Evolutionary conservation across 2,797 vertebrate species (phyloP), one percentile per base, ranked within the genome.

Genomic region (Miichthys miiuy): DNA sequence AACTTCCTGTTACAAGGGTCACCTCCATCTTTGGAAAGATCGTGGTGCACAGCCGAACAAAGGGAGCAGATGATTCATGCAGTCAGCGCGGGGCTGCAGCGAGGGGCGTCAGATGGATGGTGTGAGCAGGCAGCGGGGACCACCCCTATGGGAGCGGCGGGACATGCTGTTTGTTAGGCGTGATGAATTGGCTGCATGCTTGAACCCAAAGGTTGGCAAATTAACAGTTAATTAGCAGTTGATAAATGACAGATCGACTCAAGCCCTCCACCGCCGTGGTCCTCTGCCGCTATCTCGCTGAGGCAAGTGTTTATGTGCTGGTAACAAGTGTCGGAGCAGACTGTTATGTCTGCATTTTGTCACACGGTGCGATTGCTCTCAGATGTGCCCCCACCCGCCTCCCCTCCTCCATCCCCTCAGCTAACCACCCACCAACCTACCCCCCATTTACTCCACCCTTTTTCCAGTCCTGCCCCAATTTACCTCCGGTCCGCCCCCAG

Each of bases 291-390:
- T 93, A 92, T 96, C 95, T 95, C 55, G 56, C 90, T 75, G 77
- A 92, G 89, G 94, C 91, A 94, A 96, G 95, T 96, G 96, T 96
- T 97, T 97, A 96, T 95, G 94, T 89, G 94, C 94, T 91, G 89
- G 93, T 95, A 96, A 96, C 95, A 97, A 96, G 96, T 96, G 96
- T 94, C 91, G 93, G 91, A 92, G 92, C 86, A 90, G 94, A 90
- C 83, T 91, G 90, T 95, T 86, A 91, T 82, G 96, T 94, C 97
- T 97, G 96, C 83, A 87, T 87, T 96, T 94, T 87, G 91, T 97
- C 96, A 96, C 84, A 84, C 73, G 66, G 23, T 81, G 68, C 90
- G 93, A 91, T 93, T 94, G 93, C 87, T 96, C 93, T 94, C 92
- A 91, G 77, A 87, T 93, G 89, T 93, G 90, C 64, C 71, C 85